These are phyloP conservation scores for Sclerodermus sp. DNA, from an alignment of 2,888 invertebrate genomes.

Conservation along the genomic window DNA sequence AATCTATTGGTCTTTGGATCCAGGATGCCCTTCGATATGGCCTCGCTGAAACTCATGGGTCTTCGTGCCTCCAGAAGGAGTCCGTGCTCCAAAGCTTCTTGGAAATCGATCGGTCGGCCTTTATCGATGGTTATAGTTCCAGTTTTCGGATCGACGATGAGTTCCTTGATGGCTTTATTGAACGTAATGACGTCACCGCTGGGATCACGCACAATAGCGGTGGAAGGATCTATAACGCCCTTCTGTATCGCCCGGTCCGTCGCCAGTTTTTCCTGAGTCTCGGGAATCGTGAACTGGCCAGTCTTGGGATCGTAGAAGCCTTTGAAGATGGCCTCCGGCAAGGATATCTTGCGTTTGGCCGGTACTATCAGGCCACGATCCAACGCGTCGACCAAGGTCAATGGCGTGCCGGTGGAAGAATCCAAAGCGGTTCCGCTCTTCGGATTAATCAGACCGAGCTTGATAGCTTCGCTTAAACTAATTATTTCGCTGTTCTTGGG, in stretches of 20 bases:
- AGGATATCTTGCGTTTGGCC: constrained; percentile 78
- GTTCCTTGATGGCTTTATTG: constrained; percentile 77
- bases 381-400: constrained; percentile 81
- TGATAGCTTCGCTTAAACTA: constrained; percentile 77
- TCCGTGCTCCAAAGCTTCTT: constrained; percentile 83
- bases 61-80: constrained; percentile 78
- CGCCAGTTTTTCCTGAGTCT: constrained; percentile 76
- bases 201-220: constrained; percentile 73
- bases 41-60: constrained; percentile 80
- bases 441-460: constrained; percentile 75
- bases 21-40: constrained; percentile 78
- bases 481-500: constrained; percentile 80
- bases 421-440: constrained; percentile 78
- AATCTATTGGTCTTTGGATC: constrained; percentile 79
- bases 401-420: constrained; percentile 71
- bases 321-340: constrained; percentile 88
- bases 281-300: constrained; percentile 79
- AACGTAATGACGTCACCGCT: constrained; percentile 78
- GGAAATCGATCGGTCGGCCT: constrained; percentile 70
- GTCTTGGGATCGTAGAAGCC: constrained; percentile 86
- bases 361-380: constrained; percentile 81
- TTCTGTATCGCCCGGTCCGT: constrained; percentile 82
- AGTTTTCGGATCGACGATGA: constrained; percentile 74
- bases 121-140: constrained; percentile 70
- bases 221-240: constrained; percentile 81